Conservation (phyloP, 2,797 vertebrate species). For the Macrochelys suwanniensis region DNA sequence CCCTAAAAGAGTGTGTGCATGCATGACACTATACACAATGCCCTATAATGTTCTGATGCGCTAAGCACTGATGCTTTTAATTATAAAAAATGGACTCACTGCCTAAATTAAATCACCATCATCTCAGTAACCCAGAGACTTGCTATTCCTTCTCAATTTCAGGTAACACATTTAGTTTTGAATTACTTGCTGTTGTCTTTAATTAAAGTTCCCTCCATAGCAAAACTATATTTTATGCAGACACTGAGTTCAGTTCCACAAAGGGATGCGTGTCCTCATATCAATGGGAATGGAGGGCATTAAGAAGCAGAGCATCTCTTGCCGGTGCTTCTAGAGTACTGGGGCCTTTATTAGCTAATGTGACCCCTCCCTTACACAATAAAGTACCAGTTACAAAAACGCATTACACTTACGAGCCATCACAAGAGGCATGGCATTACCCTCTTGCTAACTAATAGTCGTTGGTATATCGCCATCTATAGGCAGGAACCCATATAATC, state of each 20-base stretch:
- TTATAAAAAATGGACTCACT: not conserved
- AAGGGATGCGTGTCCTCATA: not conserved
- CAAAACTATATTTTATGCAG: not conserved
- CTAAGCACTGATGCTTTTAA: not conserved
- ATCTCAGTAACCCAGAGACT: not conserved
- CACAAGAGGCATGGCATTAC: not conserved
- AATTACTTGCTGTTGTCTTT: not conserved
- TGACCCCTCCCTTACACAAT: not conserved
- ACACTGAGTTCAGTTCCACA: not conserved
- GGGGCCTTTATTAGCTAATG: not conserved
- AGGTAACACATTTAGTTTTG: not conserved
- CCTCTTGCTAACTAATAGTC: not conserved
- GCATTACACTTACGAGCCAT: not conserved
- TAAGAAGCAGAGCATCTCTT: not conserved
- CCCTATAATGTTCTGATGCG: not conserved
- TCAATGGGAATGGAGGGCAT: accelerated
- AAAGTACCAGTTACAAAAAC: not conserved
- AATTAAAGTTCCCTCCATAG: not conserved
- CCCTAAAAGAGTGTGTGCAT: not conserved
- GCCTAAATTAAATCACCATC: not conserved
- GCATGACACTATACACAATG: not conserved
- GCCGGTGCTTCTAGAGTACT: not conserved
- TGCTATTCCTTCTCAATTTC: not conserved
- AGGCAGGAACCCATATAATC: slow-evolving; percentile 19
- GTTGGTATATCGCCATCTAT: not conserved